Percentiles rank a stretch among this genome's conserved stretches.
Conservation (phyloP, 2,797 vertebrate genomes). For the Cheirogaleus major region DNA sequence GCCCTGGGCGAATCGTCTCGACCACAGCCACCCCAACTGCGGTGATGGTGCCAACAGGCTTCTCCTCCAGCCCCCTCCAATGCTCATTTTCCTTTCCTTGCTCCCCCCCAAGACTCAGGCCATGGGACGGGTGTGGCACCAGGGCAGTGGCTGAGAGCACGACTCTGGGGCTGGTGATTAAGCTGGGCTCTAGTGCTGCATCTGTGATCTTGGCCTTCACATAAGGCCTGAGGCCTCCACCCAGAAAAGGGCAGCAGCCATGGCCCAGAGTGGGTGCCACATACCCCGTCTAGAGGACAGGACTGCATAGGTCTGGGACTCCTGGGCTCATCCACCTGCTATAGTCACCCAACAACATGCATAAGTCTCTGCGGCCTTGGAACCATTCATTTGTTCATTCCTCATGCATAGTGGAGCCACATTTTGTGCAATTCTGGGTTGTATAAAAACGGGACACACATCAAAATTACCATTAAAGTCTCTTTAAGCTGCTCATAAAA, state of each 20-base stretch:
- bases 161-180: not conserved
- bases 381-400: not conserved
- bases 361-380: too few relatives aligned
- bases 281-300: not conserved
- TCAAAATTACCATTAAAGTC: not conserved
- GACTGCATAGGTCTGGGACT: not conserved
- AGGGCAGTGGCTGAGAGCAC: not conserved
- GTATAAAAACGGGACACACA: not conserved
- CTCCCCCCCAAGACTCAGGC: not conserved
- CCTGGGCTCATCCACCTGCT: not conserved
- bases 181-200: not conserved
- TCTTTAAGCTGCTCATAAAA: not conserved
- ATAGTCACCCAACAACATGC: not conserved
- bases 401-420: not conserved
- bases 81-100: slow-evolving; percentile 7
- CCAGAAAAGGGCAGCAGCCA: not conserved
- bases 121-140: not conserved
- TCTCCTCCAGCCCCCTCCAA: not conserved
- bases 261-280: not conserved
- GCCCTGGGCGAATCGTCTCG: slow-evolving; percentile 64
- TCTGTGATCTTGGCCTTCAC: not conserved
- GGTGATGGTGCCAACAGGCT: not conserved
- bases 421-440: not conserved
- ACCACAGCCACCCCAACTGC: slow-evolving; percentile 50
- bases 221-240: not conserved